Percentiles rank a stretch among this genome's conserved stretches.
Conservation (phyloP, 1,140 invertebrate species). For the Cydia splendana region DNA sequence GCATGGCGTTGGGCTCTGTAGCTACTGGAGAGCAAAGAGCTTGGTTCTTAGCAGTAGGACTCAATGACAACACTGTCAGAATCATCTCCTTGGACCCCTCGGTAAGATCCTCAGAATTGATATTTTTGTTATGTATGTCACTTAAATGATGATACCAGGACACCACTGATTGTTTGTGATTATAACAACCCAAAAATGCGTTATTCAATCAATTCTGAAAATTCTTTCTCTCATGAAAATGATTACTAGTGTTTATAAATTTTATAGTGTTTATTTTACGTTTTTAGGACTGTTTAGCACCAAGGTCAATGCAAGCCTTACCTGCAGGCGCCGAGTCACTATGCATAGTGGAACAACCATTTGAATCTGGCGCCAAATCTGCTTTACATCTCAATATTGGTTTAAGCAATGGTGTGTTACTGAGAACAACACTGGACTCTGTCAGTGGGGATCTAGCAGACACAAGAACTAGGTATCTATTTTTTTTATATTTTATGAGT, state of each 20-base stretch:
- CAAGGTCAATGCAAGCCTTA: conserved; percentile 97
- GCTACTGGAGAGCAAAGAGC: conserved; percentile 96
- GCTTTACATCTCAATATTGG: conserved; percentile 98
- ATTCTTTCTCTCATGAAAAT: not conserved
- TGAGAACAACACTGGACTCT: conserved; percentile 97
- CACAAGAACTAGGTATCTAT: conserved; percentile 90
- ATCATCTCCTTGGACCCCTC: conserved; percentile 98
- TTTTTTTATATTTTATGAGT: conserved; percentile 25
- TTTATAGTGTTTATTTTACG: conserved; percentile 53
- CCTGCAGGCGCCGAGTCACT: conserved; percentile 97
- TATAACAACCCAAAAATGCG: conserved; percentile 76
- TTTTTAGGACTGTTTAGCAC: conserved; percentile 90
- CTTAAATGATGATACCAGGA: conserved; percentile 77
- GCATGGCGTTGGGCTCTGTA: conserved; percentile 98
- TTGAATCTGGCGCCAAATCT: conserved; percentile 85
- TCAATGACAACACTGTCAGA: conserved; percentile 97
- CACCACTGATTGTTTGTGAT: conserved; percentile 77
- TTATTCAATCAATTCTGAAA: conserved; percentile 74
- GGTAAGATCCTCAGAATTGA: conserved; percentile 76
- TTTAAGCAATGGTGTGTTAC: conserved; percentile 96
- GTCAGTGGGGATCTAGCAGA: conserved; percentile 98
- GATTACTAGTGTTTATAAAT: not conserved
- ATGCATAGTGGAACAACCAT: conserved; percentile 93
- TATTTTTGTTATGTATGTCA: not conserved
- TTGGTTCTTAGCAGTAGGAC: conserved; percentile 97